Percentiles rank a stretch among this genome's conserved stretches.
phyloP scores from a whole-genome alignment of 2,113 vertebrate species.

The Cyanistes caeruleus region DNA sequence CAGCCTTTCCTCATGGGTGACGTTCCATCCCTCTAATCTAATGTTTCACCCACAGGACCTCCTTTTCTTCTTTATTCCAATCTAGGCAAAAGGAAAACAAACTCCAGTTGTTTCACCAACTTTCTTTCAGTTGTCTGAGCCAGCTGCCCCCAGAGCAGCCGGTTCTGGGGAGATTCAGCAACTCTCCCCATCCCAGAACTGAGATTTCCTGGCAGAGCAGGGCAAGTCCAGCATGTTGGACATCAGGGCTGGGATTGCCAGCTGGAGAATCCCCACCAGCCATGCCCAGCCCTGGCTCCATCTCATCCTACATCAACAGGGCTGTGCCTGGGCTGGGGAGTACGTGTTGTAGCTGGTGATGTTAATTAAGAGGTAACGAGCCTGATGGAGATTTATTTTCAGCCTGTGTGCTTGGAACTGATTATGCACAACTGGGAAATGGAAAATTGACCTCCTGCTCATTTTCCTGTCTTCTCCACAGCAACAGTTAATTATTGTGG shows the following conservation, averaged over 20 bases:
- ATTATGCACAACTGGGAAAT: slow-evolving; percentile 29
- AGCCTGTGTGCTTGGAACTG: slow-evolving; percentile 12
- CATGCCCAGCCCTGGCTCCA: background rate
- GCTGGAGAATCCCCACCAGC: background rate
- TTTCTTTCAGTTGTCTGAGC: background rate
- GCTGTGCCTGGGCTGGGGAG: background rate
- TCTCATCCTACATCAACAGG: background rate
- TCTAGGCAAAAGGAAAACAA: background rate
- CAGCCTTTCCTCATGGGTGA: background rate
- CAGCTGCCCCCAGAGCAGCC: background rate
- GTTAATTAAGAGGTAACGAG: slow-evolving; percentile 39
- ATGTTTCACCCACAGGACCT: background rate
- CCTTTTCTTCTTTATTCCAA: background rate
- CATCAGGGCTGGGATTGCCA: background rate
- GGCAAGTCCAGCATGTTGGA: background rate
- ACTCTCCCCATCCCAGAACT: background rate
- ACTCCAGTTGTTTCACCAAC: background rate
- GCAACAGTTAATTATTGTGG: background rate
- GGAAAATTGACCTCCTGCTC: slow-evolving; percentile 48
- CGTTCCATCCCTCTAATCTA: background rate
- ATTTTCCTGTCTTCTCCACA: slow-evolving; percentile 17
- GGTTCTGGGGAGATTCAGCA: background rate
- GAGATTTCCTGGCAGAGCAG: background rate
- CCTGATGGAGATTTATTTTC: slow-evolving; percentile 50
- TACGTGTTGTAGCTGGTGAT: background rate